These are phyloP conservation scores for Catajapyx aquilonaris DNA, from an alignment of 1,140 invertebrate genomes.

Conservation along the genomic window DNA sequence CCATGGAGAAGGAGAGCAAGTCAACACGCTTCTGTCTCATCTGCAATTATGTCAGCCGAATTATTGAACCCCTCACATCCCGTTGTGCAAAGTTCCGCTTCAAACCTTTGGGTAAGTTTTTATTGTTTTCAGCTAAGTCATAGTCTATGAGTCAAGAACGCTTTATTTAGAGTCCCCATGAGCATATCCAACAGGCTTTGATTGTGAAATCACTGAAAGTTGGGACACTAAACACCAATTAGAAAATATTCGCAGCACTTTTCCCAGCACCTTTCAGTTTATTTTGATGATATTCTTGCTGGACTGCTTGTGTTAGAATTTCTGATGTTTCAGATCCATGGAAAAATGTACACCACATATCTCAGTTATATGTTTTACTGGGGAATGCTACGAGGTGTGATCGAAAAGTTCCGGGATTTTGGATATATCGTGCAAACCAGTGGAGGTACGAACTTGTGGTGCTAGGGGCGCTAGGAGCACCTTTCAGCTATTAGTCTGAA, in stretches of 20 bases:
- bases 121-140: neutral
- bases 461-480: too few species aligned
- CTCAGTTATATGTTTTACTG: too few species aligned
- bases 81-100: slow-evolving; percentile 97
- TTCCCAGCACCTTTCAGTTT: too few species aligned
- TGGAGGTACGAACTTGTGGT: too few species aligned
- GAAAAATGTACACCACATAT: too few species aligned
- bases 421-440: too few species aligned
- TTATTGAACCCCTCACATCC: slow-evolving; percentile 94
- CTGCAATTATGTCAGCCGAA: slow-evolving; percentile 95
- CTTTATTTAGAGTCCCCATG: neutral
- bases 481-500: too few species aligned
- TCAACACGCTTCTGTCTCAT: slow-evolving; percentile 95
- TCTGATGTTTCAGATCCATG: too few species aligned
- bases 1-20: slow-evolving; percentile 91
- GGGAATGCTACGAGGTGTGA: too few species aligned
- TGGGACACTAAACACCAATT: neutral
- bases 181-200: neutral
- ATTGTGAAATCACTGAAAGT: slow-evolving; percentile 3
- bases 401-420: too few species aligned
- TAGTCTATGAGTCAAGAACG: neutral
- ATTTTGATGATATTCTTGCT: too few species aligned
- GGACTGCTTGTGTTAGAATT: too few species aligned
- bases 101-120: slow-evolving; percentile 46
- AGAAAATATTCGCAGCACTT: neutral